phyloP scores from a whole-genome alignment of 1,140 invertebrate genomes.

The Zaprionus ornatus region DNA sequence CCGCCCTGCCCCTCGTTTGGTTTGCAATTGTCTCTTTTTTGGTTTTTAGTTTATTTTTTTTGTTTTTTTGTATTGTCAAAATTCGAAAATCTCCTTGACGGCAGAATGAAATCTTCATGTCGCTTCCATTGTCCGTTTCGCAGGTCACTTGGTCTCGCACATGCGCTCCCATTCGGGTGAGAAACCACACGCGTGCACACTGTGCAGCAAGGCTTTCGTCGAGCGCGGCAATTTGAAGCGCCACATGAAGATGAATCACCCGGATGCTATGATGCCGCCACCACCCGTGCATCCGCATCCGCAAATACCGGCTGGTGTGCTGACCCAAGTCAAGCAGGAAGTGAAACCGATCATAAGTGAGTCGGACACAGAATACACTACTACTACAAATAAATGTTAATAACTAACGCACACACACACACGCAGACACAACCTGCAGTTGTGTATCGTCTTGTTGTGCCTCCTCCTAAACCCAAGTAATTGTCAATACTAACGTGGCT shows the following conservation, averaged over 20 bases:
- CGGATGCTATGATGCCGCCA: slow-evolving; percentile 83
- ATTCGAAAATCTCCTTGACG: slow-evolving; percentile 48
- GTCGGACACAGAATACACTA: slow-evolving; percentile 57
- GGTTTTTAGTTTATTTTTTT: background rate
- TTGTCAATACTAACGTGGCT: slow-evolving; percentile 26
- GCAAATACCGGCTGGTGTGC: slow-evolving; percentile 81
- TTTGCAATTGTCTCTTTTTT: background rate
- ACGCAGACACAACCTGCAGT: background rate
- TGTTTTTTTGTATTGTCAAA: slow-evolving; percentile 40
- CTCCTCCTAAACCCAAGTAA: background rate
- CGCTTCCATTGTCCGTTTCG: slow-evolving; percentile 77
- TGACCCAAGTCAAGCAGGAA: slow-evolving; percentile 83
- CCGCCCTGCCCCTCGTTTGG: background rate
- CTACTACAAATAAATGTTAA: background rate
- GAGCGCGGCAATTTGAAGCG: slow-evolving; percentile 90
- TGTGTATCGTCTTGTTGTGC: background rate
- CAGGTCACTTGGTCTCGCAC: slow-evolving; percentile 93
- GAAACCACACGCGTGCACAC: slow-evolving; percentile 90
- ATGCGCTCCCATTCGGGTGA: slow-evolving; percentile 95
- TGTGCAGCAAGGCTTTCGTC: slow-evolving; percentile 91
- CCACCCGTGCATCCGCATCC: slow-evolving; percentile 82
- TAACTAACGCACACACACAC: background rate
- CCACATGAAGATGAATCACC: slow-evolving; percentile 84
- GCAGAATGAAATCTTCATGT: slow-evolving; percentile 56
- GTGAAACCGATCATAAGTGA: slow-evolving; percentile 83